phyloP scores from a whole-genome alignment of 2,113 vertebrate genomes.

The Numida meleagris region DNA sequence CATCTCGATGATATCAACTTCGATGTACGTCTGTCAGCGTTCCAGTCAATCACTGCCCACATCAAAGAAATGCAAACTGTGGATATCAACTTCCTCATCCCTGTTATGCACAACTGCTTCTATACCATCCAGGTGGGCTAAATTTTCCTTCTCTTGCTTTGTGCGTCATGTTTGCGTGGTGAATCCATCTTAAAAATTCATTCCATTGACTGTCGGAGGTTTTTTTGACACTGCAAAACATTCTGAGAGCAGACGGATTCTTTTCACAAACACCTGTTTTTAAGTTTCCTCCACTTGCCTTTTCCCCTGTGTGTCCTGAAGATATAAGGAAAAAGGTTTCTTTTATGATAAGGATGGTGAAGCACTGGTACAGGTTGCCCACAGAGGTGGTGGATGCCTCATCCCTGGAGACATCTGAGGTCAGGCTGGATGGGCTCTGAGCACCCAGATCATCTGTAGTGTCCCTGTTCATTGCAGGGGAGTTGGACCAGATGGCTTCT shows the following conservation, averaged over 20 bases:
- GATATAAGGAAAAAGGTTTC: no score
- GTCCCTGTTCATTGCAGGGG: no score
- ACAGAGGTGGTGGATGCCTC: no score
- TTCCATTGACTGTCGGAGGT: neutral
- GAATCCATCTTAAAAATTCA: neutral
- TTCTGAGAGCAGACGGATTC: neutral
- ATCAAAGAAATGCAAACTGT: constrained; percentile 86
- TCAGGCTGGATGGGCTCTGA: no score
- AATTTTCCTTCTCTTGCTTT: constrained; percentile 2
- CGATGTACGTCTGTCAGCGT: constrained; percentile 87
- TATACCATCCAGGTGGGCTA: constrained; percentile 89
- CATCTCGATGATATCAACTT: constrained; percentile 95
- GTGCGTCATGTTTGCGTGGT: neutral
- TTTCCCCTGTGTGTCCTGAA: neutral
- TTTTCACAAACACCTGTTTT: neutral
- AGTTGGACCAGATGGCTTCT: no score
- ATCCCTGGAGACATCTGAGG: no score
- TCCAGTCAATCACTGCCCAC: constrained; percentile 83
- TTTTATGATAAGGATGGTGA: no score
- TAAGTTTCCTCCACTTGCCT: neutral
- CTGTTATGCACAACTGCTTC: constrained; percentile 93
- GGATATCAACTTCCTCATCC: constrained; percentile 85
- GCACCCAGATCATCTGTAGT: no score
- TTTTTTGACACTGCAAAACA: neutral
- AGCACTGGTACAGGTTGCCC: no score